A percentile compares a stretch with the other conserved stretches of the same genome.
Evolutionary conservation across 2,113 vertebrate genomes (phyloP).

Genomic region (Ahaetulla prasina): DNA sequence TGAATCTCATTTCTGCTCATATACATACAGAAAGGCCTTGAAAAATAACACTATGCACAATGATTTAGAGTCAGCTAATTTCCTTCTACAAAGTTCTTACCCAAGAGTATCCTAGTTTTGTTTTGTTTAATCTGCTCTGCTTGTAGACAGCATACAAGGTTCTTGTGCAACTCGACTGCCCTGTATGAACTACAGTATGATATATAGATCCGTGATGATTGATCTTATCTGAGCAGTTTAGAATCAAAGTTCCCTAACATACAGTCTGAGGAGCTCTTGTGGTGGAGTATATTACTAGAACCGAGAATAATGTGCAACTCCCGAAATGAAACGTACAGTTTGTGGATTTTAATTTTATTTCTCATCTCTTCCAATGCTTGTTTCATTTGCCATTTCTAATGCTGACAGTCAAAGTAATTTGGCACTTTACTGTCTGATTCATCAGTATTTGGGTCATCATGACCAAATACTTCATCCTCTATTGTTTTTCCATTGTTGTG

Average conservation of each 20-base stretch:
- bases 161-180: no score
- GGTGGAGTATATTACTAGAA: neutral
- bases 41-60: neutral
- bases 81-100: neutral
- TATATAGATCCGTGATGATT: neutral
- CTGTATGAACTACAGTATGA: neutral
- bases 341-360: neutral
- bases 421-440: neutral
- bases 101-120: neutral
- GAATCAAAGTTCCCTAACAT: neutral
- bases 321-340: neutral
- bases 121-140: neutral
- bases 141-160: neutral
- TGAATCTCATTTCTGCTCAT: neutral
- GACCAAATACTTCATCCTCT: neutral
- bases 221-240: neutral
- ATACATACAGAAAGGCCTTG: neutral
- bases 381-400: neutral
- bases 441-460: neutral
- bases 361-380: neutral
- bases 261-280: neutral
- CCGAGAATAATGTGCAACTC: neutral
- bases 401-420: conserved; percentile 3
- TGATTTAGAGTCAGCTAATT: neutral
- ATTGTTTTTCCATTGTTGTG: neutral